A percentile compares a stretch with the other conserved stretches of the same genome.
Conservation (phyloP, 1,140 invertebrate species). For the Brachionus rotundiformis region DNA sequence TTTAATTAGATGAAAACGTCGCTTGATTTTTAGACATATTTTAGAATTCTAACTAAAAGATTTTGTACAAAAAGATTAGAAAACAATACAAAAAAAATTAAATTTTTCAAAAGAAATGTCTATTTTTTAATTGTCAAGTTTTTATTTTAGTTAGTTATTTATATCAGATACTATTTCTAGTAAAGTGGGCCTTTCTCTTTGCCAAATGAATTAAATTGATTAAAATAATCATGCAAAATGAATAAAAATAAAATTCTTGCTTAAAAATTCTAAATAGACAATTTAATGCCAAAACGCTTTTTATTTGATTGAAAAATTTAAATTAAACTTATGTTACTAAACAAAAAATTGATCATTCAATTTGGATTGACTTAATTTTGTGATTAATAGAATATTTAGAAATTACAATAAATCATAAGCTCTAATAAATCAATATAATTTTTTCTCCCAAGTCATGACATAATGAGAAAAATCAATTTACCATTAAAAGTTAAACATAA, state of each 20-base stretch:
- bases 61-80: too few species aligned
- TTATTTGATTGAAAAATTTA: slow-evolving; percentile 3
- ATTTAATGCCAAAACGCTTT: neutral
- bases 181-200: neutral
- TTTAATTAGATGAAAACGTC: neutral
- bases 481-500: neutral
- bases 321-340: slow-evolving; percentile 5
- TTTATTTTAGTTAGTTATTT: neutral
- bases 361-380: neutral
- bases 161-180: neutral
- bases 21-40: neutral
- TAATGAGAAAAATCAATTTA: neutral
- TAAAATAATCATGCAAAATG: neutral
- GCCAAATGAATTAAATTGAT: neutral
- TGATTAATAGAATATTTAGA: neutral
- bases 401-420: neutral
- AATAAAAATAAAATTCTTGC: neutral
- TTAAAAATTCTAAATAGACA: neutral
- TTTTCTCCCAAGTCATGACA: neutral
- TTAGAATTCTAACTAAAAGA: neutral
- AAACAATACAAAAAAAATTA: too few species aligned
- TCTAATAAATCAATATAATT: neutral
- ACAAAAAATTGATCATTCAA: neutral
- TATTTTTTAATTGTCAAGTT: too few species aligned
- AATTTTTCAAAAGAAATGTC: neutral